Base-by-base conservation (phyloP, 2,888 invertebrate genomes). In the Rhagonycha lutea region DNA sequence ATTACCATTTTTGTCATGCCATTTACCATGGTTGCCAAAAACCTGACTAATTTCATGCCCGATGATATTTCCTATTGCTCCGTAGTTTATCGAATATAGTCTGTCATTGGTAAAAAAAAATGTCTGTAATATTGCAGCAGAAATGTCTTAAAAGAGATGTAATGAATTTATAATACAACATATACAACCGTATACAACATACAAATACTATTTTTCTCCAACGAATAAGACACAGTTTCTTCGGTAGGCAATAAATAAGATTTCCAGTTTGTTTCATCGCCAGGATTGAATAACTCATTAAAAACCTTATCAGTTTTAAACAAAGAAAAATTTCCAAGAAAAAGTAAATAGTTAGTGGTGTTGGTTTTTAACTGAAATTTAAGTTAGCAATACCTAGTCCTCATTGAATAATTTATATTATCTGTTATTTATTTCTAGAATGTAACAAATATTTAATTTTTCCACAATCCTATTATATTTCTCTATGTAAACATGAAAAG, bases 31-130 rank as follows among this genome's bases (percentile, higher is more conserved):
- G 47, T 69, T 67, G 84, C 95, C 95, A 83, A 95, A 95, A 7
- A 95, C 95, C 83, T 96, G 95, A 0, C 95, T 95, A 70, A 96
- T 94, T 88, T 96, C 96, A 84, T 96, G 96, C 0, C 95, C 95
- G 83, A 96, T 95, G 10, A 95, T 94, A 82, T 93, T 94, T 2
- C 96, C 96, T 78, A 96, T 95, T 8, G 94, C 94, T 23, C 95
- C 95, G 81, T 94, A 96, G 87, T 96, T 96, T 93, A 96, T 93
- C 85, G 95, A 96, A 80, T 92, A 92, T 0, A 96, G 96, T 26
- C 96, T 92, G 61, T 94, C 92, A 68, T 94, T 93, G 69, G 92
- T 93, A 88, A 96, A 97, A 90, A 96, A 96, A 1, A 93, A 91
- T 1, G 95, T 95, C 89, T 96, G 96, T 1, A 97, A 89, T 80